A percentile compares a stretch with the other conserved stretches of the same genome.
These are phyloP conservation scores for Hyaena hyaena DNA, from an alignment of 2,113 vertebrate species.

Conservation along the genomic window DNA sequence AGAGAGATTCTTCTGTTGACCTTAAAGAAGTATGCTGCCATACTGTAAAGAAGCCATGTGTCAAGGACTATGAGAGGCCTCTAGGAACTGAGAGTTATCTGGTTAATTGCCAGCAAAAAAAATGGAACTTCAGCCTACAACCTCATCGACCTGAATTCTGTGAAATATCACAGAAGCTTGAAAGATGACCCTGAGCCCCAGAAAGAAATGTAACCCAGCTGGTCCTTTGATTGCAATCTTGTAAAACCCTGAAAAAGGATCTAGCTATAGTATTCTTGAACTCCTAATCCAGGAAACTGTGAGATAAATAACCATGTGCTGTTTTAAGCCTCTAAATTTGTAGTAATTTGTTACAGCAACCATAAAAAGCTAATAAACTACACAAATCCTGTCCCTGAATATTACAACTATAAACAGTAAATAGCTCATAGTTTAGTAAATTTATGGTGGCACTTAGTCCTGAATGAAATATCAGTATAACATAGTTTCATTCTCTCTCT, in stretches of 20 bases:
- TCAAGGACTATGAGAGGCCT: background rate
- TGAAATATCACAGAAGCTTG: background rate
- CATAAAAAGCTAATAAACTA: background rate
- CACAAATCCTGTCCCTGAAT: background rate
- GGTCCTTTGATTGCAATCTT: background rate
- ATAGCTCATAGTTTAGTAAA: background rate
- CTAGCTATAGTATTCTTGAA: background rate
- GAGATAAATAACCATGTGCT: background rate
- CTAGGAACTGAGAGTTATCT: background rate
- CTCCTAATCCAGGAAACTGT: background rate
- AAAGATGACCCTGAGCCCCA: background rate
- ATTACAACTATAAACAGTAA: background rate
- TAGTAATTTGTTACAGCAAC: background rate
- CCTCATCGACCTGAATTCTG: background rate
- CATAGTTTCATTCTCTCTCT: background rate
- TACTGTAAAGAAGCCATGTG: background rate
- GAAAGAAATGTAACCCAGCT: background rate
- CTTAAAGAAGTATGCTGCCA: background rate
- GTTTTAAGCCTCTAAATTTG: slow-evolving; percentile 1
- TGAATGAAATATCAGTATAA: background rate
- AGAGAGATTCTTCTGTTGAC: background rate
- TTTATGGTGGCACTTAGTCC: background rate
- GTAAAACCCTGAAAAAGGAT: background rate
- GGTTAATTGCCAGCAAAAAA: background rate
- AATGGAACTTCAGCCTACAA: background rate